Base-by-base conservation (phyloP, 2,113 vertebrate species). In the Cyprinus carpio region DNA sequence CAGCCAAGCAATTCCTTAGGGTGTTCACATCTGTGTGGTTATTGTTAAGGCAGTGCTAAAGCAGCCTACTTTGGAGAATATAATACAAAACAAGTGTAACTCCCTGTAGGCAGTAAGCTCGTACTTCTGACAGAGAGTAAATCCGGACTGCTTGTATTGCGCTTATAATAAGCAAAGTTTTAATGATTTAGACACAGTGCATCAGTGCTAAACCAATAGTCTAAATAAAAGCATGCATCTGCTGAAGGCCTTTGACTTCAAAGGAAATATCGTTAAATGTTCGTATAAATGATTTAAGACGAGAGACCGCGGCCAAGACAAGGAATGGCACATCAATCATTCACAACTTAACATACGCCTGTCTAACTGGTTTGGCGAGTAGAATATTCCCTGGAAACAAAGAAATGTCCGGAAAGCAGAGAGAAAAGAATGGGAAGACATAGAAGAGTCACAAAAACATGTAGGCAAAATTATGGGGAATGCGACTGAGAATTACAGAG, bases 361-460 rank as follows among this genome's bases (percentile, higher is more conserved):
- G 69, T 29, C 31, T 79, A 82, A 74, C 74, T 69, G 46, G 71
- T 83, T 82, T 75, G 54, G 40, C 64, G 20, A 16, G 16, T 27
- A 16, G 34, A 84, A 62, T 77, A 81, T 84, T 86, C 56, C 79
- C 81, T 84, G 84, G 71, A 84, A 81, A 84, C 58, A 82, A 56
- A 37, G 79, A 54, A 69, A 60, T 40, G 58, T 31, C 58, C 1
- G n/a, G 18, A 54, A 83, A 62, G 75, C 6, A 56, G 75, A 54
- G 46, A 56, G 16, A 77, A 56, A 56, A 77, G 37, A 74, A 74
- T 25, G 71, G 71, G 0, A 74, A 74, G 71, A 43, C 18, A 2
- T 58, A 4, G 12, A 75, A 75, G 7, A 49, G 6, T 4, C 10
- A 43, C 34, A 69, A 20, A 69, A 67, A 69, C 34, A 71, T 25